Evolutionary conservation across 2,797 vertebrate species (phyloP), one percentile per base, ranked within the genome.

Genomic region (Strix occidentalis): DNA sequence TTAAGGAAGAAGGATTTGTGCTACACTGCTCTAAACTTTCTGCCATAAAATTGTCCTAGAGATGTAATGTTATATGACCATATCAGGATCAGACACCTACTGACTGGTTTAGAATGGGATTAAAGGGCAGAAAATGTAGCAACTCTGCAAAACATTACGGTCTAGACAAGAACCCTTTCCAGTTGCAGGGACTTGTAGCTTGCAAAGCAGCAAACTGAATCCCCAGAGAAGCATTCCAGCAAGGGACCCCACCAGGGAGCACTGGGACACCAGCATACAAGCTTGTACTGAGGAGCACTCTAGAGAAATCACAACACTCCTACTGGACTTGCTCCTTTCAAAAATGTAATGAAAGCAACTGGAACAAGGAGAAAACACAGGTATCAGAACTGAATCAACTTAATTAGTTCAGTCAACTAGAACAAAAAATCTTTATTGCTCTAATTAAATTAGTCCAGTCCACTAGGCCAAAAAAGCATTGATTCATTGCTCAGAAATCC

Each of bases 391-490:
- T 23, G 29, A 94, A 87, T 41, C 46, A 70, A 71, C 46, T 71
- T 69, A 65, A 76, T 86, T 37, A 80, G 76, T 35, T 93, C 75
- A 85, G 75, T 71, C 89, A 93, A 37, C 19, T 56, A 63, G 19
- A 51, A 84, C 26, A 83, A 93, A 82, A 87, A 72, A 90, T 31
- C 16, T 35, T 82, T 77, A 77, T 57, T 77, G 41, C 45, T 64
- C 37, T 80, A 70, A 95, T 87, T 89, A 86, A 94, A 88, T 91
- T 93, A 87, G 81, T 94, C 68, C 75, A 78, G 60, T 54, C 57
- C 79, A 61, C 16, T 71, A 86, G 50, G 50, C 53, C n/a, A 92
- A 87, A 95, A 76, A 85, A 56, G 26, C 58, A 80, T 16, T 39
- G 37, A 92, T 70, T 92, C 64, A 74, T 43, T 85, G 75, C 76